Base-by-base conservation (phyloP, 2,113 vertebrate genomes). In the Podarcis muralis region DNA sequence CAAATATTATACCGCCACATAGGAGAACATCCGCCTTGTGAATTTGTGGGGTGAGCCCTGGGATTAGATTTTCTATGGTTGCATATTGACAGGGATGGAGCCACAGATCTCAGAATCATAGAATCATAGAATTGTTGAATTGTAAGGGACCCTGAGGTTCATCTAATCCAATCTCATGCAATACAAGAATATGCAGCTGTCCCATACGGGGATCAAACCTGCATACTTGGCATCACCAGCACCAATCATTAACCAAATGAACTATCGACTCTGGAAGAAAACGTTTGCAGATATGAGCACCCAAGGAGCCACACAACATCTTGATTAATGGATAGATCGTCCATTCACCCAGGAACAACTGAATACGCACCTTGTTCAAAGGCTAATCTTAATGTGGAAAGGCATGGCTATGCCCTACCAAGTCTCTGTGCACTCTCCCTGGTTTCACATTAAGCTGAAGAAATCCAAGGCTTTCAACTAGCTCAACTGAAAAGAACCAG, bases 1-100 rank as follows among this genome's bases (percentile, higher is more conserved):
- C 88, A 91, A 93, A 94, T 90, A 95, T 93, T 90, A 48, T 92
- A 92, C 89, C 91, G 94, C 92, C 92, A 89, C 92, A 90, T 94
- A 92, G 88, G 87, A 94, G 81, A 78, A 91, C 0, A 0, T 93
- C 92, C 91, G 77, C 91, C 88, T 91, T 71, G 32, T 62, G 91
- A 88, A 90, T 93, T 93, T 96, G 93, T 95, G 88, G 90, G 92
- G 88, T 91, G 79, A 32, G 71, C 86, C 89, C 90, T 88, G 37
- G 88, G 90, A 87, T 91, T 92, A 92, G 91, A 82, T 93, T 91
- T 87, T 92, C 81, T 84, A 25, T 86, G 62, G 72, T 76, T 81
- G 84, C 53, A 43, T 65, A 74, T 20, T 13, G 9, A 40, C 62
- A 25, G 66, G 35, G 59, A 20, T 18, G 15, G 37, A 69, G 25